Evolutionary conservation across 1,140 invertebrate species (phyloP), one percentile per base, ranked within the genome.

Genomic region (Orius insidiosus): DNA sequence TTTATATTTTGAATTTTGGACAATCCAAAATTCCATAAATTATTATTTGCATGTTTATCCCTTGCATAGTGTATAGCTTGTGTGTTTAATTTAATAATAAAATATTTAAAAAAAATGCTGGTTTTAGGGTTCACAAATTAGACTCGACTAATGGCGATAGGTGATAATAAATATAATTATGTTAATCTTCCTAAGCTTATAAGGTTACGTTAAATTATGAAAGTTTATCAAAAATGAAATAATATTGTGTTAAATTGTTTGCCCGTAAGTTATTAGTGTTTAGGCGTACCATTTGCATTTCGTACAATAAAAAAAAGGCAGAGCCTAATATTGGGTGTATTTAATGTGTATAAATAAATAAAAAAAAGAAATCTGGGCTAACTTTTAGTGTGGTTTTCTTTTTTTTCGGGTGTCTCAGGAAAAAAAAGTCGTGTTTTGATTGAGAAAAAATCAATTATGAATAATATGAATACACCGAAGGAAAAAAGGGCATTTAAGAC

Each of bases 211-310:
- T 24, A 24, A 24, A 24, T n/a, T 24, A 24, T 24, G 2, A 31
- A 43, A 43, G 41, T 43, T 43, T 43, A 43, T 43, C 24, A 11
- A 40, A 4, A 24, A 24, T n/a, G n/a, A n/a, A n/a, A n/a, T n/a
- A 24, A 24, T 24, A 15, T 43, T 31, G 41, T 43, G 19, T 43
- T 43, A n/a, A 24, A 31, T 40, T 10, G 19, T 43, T n/a, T 43
- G n/a, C 16, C 18, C 24, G 41, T 43, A 43, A 43, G 41, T 18
- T 43, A 11, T 36, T 43, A 43, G 41, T 40, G 9, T 47, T n/a
- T 47, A 51, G 49, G 45, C 49, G 49, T 51, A 51, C 49, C 49
- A 47, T 51, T 47, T 51, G 49, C 49, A 51, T 51, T 51, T 51
- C 45, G 19, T 51, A 51, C 15, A 41, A 18, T 37, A 44, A 35